Base-by-base conservation (phyloP, 2,797 vertebrate genomes). In the Silurus aristotelis region DNA sequence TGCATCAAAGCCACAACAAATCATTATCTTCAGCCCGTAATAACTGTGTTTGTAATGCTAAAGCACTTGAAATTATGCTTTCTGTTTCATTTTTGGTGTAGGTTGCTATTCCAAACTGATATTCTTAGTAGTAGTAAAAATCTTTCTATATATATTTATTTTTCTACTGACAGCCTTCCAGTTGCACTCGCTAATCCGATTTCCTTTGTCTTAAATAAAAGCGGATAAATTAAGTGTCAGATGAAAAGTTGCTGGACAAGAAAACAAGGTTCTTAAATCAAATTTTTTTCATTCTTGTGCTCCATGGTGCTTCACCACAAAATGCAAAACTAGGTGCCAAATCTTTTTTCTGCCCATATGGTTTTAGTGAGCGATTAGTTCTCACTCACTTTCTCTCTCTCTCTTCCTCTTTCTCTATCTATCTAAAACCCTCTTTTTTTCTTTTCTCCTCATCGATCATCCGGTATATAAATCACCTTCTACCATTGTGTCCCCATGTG, bases 281-380 rank as follows among this genome's bases (percentile, higher is more conserved):
- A 31, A 67, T 52, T 55, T n/a, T 80, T 52, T 55, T n/a, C 20
- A 22, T 63, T n/a, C 38, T 79, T 55, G 2, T 55, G n/a, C 43
- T 27, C 46, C 27, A 46, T 55, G n/a, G 43, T 27, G 46, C 64
- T 17, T 81, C 64, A 67, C 63, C 63, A 67, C 46, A 81, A 67
- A 63, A 81, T 81, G 15, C 63, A 67, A 20, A 67, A 52, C 43
- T 66, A 52, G 46, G 63, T 67, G 43, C 63, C 61, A 67, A 25
- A 81, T 81, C n/a, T 20, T 67, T 63, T 52, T 63, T 79, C 77
- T 55, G 5, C 46, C 79, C 63, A 81, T 67, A 81, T 81, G 63
- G 79, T 43, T 81, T 81, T 81, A 15, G 67, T 81, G 63, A 81
- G 46, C 17, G 63, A 67, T 81, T 67, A 55, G 46, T 81, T 81